phyloP scores from a whole-genome alignment of 2,113 vertebrate species.

The Prionailurus viverrinus region DNA sequence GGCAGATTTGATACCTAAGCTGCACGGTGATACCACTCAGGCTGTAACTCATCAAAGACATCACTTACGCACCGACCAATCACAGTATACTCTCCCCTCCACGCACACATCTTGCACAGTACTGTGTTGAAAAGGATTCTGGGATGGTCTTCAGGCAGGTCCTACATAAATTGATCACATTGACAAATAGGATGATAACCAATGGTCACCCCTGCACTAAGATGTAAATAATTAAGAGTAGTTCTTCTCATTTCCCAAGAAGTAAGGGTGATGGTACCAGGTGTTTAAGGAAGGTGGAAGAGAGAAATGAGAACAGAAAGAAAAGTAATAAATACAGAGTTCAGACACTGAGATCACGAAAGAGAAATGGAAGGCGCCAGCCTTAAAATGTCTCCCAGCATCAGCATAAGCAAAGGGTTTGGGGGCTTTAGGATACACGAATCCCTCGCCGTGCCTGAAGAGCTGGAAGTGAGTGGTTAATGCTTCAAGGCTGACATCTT shows the following conservation, averaged over 20 bases:
- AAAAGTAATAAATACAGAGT: not conserved
- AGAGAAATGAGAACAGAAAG: not conserved
- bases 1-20: not conserved
- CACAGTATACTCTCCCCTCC: rapidly evolving
- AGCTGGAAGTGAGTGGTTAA: too few species aligned
- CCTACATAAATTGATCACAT: not conserved
- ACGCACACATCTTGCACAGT: rapidly evolving
- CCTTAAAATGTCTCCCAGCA: not conserved
- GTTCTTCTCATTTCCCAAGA: not conserved
- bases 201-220: not conserved
- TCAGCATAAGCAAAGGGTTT: not conserved
- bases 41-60: not conserved
- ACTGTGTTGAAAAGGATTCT: not conserved
- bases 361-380: not conserved
- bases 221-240: not conserved
- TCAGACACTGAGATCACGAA: not conserved
- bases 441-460: not conserved
- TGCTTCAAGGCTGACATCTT: not conserved
- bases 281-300: not conserved
- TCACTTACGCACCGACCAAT: not conserved
- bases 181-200: not conserved
- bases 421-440: not conserved
- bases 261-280: not conserved
- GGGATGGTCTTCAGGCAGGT: not conserved
- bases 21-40: not conserved